Evolutionary conservation across 2,797 vertebrate species (phyloP).

Genomic region (Morus bassanus): DNA sequence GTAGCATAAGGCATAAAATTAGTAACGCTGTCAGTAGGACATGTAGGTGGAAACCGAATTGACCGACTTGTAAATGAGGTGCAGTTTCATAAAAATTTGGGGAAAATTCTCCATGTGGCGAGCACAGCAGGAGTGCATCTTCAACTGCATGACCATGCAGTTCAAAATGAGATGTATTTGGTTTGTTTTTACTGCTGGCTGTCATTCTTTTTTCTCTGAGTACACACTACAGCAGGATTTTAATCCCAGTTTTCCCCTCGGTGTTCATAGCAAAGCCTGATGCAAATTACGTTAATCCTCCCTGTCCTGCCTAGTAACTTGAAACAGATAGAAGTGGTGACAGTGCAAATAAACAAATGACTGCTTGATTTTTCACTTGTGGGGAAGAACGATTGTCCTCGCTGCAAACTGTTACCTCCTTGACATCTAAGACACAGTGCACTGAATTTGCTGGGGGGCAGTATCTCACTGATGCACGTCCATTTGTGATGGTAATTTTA

Average conservation of each 20-base stretch:
- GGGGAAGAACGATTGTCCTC: not conserved
- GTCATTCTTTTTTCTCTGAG: not conserved
- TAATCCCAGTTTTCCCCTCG: not conserved
- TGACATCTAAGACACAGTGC: not conserved
- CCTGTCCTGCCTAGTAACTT: not conserved
- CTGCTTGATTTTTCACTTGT: not conserved
- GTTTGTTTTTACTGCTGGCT: not conserved
- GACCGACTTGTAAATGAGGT: not conserved
- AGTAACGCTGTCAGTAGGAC: not conserved
- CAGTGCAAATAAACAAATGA: not conserved
- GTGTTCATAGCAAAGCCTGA: not conserved
- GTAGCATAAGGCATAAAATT: not conserved
- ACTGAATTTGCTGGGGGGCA: not conserved
- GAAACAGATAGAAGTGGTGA: not conserved
- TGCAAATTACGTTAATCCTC: not conserved
- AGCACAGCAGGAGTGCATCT: not conserved
- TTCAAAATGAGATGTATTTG: not conserved
- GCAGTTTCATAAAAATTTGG: not conserved
- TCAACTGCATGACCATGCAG: no score
- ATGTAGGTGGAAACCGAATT: not conserved
- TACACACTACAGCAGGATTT: not conserved
- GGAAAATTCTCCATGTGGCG: not conserved
- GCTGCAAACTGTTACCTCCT: not conserved
- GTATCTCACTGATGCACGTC: not conserved
- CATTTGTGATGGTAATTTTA: not conserved